These are phyloP conservation scores for Chrysoperla carnea DNA, from an alignment of 1,140 invertebrate genomes.

Conservation along the genomic window DNA sequence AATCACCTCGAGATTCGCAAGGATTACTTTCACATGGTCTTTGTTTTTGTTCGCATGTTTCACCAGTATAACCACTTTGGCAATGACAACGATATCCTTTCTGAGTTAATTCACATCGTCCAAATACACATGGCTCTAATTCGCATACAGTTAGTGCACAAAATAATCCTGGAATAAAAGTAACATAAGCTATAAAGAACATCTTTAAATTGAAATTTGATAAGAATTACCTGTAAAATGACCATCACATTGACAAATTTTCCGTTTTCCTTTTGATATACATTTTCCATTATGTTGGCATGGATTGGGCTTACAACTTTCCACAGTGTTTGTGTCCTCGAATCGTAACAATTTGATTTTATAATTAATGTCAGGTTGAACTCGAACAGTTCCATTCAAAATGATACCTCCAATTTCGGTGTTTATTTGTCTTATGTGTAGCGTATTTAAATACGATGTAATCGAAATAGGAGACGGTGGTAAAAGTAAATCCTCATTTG, in stretches of 20 bases:
- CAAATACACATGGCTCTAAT: conserved; percentile 48
- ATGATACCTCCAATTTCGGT: conserved; percentile 19
- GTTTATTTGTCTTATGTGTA: conserved; percentile 32
- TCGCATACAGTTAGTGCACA: conserved; percentile 53
- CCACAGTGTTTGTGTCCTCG: conserved; percentile 30
- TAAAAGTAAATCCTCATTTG: conserved; percentile 14
- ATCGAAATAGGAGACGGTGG: conserved; percentile 30
- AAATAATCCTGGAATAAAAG: conserved; percentile 34
- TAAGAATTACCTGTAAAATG: conserved; percentile 32
- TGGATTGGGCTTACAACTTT: conserved; percentile 47
- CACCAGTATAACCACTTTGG: conserved; percentile 40
- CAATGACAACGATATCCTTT: conserved; percentile 37
- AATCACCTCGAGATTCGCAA: conserved; percentile 49
- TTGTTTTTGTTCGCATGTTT: conserved; percentile 41
- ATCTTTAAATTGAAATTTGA: neutral
- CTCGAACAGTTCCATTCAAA: conserved; percentile 30
- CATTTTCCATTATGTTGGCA: conserved; percentile 48
- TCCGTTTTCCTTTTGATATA: conserved; percentile 24
- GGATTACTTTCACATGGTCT: conserved; percentile 48
- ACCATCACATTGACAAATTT: conserved; percentile 42
- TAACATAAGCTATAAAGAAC: neutral
- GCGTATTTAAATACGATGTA: conserved; percentile 38
- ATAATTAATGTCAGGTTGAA: conserved; percentile 31
- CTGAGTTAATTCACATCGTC: conserved; percentile 38
- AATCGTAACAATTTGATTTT: conserved; percentile 36